Evolutionary conservation across 2,888 invertebrate genomes (phyloP).

Genomic region (Eupithecia insigniata): DNA sequence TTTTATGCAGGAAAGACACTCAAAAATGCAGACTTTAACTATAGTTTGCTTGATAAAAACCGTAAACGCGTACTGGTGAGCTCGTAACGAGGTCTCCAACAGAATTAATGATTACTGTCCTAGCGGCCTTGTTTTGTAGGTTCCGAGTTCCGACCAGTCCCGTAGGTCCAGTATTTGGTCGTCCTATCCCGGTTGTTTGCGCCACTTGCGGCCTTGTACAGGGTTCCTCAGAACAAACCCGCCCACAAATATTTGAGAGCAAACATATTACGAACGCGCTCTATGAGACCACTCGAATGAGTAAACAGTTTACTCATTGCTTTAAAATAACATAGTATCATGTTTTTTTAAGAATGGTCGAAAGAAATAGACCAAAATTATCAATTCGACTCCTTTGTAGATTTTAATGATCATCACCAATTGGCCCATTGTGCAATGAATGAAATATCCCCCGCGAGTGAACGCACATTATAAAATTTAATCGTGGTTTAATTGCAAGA

Average conservation of each 20-base stretch:
- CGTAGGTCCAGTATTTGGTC: neutral
- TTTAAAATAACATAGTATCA: neutral
- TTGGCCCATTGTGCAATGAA: neutral
- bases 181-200: neutral
- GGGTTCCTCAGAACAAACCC: neutral
- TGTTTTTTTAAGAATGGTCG: neutral
- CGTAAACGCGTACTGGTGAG: neutral
- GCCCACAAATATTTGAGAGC: constrained; percentile 21
- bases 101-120: neutral
- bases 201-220: neutral
- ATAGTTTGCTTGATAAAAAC: neutral
- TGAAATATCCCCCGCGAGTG: neutral
- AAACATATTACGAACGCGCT: constrained; percentile 31
- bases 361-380: neutral
- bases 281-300: constrained; percentile 6
- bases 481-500: constrained; percentile 9
- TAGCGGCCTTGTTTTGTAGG: neutral
- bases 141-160: neutral
- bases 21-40: neutral
- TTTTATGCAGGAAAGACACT: neutral
- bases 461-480: neutral
- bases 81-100: neutral
- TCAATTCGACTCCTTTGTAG: neutral
- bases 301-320: constrained; percentile 6
- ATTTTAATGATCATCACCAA: constrained; percentile 1